Conservation (phyloP, 2,113 vertebrate species). For the Pontoporia blainvillei region DNA sequence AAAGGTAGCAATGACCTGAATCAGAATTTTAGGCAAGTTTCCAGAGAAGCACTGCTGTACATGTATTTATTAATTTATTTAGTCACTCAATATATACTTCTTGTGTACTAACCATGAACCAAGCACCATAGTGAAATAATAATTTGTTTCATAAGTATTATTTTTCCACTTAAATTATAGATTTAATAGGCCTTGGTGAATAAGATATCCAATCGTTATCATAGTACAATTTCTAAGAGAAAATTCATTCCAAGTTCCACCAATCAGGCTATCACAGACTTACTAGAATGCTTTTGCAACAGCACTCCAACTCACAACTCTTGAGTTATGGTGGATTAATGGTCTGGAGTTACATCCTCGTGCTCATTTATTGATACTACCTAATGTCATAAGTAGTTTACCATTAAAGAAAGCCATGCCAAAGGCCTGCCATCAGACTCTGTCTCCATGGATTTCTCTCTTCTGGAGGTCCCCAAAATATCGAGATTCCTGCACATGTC, state of each 20-base stretch:
- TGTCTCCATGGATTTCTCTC: background rate
- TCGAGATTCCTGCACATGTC: background rate
- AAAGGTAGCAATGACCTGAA: background rate
- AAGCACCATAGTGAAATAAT: background rate
- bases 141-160: background rate
- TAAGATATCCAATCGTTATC: background rate
- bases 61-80: background rate
- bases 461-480: background rate
- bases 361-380: background rate
- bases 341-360: background rate
- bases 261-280: background rate
- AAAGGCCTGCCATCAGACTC: background rate
- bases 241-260: background rate
- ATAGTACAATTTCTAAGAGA: background rate
- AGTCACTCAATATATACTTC: background rate
- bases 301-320: background rate
- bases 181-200: background rate
- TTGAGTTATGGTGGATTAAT: background rate
- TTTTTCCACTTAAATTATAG: background rate
- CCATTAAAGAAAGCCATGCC: background rate
- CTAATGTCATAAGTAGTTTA: background rate
- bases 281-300: background rate
- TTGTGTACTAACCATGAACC: background rate
- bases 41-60: background rate
- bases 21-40: background rate